Evolutionary conservation across 2,797 vertebrate species (phyloP).

Genomic region (Basileuterus tristriatus): DNA sequence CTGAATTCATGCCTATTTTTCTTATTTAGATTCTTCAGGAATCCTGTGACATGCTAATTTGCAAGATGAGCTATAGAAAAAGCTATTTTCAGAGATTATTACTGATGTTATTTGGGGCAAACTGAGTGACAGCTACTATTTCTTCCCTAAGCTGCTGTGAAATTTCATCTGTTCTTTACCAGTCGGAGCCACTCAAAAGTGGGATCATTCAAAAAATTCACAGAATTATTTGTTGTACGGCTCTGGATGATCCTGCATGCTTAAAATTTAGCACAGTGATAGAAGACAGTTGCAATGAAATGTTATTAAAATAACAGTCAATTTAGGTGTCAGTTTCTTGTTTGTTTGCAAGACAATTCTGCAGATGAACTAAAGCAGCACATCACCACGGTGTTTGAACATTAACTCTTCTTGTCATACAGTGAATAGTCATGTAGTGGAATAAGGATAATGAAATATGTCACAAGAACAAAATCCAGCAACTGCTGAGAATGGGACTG

Average conservation of each 20-base stretch:
- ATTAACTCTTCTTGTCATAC: neutral
- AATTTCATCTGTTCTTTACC: conserved; percentile 16
- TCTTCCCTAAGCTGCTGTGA: conserved; percentile 32
- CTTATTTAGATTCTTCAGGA: neutral
- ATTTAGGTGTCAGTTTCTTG: neutral
- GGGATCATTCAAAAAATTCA: neutral
- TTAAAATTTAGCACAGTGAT: neutral
- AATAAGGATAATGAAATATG: neutral
- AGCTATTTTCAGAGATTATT: conserved; percentile 38
- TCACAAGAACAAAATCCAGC: neutral
- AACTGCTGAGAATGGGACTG: neutral
- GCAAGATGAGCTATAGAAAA: conserved; percentile 23
- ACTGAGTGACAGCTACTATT: conserved; percentile 34
- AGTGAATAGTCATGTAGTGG: neutral
- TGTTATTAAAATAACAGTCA: neutral
- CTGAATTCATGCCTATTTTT: conserved; percentile 2
- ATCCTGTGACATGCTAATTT: conserved; percentile 19
- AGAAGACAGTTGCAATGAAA: neutral
- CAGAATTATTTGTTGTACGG: neutral
- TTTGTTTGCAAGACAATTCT: neutral
- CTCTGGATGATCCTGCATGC: neutral
- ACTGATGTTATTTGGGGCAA: conserved; percentile 50
- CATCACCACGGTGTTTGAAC: neutral
- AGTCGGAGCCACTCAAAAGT: neutral
- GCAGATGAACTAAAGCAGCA: neutral